Conservation (phyloP, 2,797 vertebrate species). For the Scolopax bukidnonensis region DNA sequence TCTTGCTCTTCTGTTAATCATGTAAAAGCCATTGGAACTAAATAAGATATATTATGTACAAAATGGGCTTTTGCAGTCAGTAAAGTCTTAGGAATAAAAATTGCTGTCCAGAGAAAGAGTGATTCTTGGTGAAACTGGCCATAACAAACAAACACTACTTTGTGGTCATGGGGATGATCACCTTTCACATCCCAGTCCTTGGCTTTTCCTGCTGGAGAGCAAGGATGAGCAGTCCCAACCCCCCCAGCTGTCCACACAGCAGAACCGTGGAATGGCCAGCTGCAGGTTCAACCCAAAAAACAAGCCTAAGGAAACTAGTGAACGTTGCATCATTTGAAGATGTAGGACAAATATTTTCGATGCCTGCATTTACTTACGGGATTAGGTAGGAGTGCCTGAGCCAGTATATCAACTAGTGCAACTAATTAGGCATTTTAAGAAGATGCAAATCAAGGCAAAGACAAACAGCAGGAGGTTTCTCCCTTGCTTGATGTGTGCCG, state of each 20-base stretch:
- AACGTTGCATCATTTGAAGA: background rate
- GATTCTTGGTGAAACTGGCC: background rate
- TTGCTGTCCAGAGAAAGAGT: background rate
- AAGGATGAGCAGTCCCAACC: background rate
- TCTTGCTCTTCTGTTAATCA: background rate
- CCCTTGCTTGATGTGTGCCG: background rate
- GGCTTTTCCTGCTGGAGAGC: background rate
- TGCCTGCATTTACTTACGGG: background rate
- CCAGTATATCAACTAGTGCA: background rate
- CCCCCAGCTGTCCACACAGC: background rate
- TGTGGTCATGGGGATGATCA: background rate
- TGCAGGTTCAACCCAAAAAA: background rate
- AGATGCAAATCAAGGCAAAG: conserved; percentile 8
- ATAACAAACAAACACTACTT: background rate
- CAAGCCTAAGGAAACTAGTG: background rate
- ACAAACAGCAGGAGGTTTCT: conserved; percentile 12
- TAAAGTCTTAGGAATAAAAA: background rate
- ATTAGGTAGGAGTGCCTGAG: background rate
- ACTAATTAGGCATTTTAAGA: conserved; percentile 26
- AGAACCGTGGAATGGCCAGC: background rate
- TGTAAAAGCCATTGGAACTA: background rate
- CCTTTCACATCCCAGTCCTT: background rate
- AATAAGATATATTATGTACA: background rate
- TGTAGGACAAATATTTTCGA: background rate
- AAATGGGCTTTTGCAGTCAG: background rate